phyloP scores from a whole-genome alignment of 1,140 invertebrate species.

The Scaptomyza graminum region DNA sequence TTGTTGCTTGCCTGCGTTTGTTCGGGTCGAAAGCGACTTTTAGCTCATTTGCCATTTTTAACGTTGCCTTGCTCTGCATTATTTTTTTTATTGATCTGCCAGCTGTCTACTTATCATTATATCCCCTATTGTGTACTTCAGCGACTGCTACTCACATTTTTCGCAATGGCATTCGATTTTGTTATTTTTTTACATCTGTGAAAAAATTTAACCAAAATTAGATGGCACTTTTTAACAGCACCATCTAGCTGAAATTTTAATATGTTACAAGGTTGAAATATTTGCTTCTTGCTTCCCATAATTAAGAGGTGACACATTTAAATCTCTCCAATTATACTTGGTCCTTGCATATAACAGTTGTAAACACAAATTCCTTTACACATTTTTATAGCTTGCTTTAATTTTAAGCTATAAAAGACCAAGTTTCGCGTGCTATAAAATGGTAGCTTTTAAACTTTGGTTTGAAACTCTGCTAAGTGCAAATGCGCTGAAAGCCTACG shows the following conservation, averaged over 20 bases:
- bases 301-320: background rate
- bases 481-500: background rate
- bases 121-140: slow-evolving; percentile 6
- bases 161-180: slow-evolving; percentile 47
- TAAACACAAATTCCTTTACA: background rate
- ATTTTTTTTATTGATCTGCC: slow-evolving; percentile 39
- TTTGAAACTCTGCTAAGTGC: slow-evolving; percentile 12
- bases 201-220: background rate
- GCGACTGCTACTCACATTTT: slow-evolving; percentile 20
- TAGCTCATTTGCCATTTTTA: background rate
- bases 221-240: background rate
- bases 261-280: background rate
- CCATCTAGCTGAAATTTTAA: background rate
- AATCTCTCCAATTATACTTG: slow-evolving; percentile 12
- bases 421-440: slow-evolving; percentile 23
- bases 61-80: background rate
- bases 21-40: slow-evolving; percentile 36
- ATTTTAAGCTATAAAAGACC: slow-evolving; percentile 6
- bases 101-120: slow-evolving; percentile 40
- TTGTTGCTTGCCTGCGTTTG: slow-evolving; percentile 12
- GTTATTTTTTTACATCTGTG: slow-evolving; percentile 38
- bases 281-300: background rate
- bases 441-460: background rate
- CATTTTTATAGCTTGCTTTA: background rate
- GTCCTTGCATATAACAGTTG: slow-evolving; percentile 1